Evolutionary conservation across 2,113 vertebrate species (phyloP), one percentile per base, ranked within the genome.

Genomic region (Seriola quinqueradiata): DNA sequence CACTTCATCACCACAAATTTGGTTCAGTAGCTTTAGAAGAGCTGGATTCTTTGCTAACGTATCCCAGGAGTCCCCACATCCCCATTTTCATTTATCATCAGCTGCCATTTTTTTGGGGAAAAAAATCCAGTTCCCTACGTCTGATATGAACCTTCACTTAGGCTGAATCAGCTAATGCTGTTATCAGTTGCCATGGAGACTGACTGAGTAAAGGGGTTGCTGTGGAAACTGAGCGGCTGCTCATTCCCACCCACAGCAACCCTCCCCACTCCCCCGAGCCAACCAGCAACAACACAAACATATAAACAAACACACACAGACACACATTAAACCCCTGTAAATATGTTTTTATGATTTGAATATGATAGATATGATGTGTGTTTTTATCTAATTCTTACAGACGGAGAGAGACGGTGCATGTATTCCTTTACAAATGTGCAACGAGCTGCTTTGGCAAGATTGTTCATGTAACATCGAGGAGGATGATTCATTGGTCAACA

Each of bases 111-210:
- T 77, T 61, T 4, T 32, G 8, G 1, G 46, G 81, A 82, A 65
- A 80, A 64, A 75, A 66, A 75, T 79, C 34, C 11, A 66, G 54
- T 73, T 52, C 77, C 58, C 42, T 75, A 70, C 42, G 10, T 77
- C 69, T 60, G 82, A 75, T 82, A 84, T 66, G 69, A 92, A 91
- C 88, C 82, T 87, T 89, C 74, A 87, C 88, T 91, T 71, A 55
- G 85, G 82, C 85, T 86, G 86, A 90, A 90, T 91, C 88, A 89
- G 84, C 91, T 91, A 89, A 91, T 87, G 90, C 92, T 91, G 83
- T 87, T 91, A 92, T 92, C 88, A 85, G 94, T 94, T 89, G 83
- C 92, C 89, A 92, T 94, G 91, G 93, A 93, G 90, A 94, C 93
- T 92, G 92, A 92, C 90, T 21, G 92, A 93, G 91, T 93, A 77